A percentile compares a stretch with the other conserved stretches of the same genome.
These are phyloP conservation scores for Lepidocolaptes lacrymiger DNA, from an alignment of 2,797 vertebrate species.

Conservation along the genomic window DNA sequence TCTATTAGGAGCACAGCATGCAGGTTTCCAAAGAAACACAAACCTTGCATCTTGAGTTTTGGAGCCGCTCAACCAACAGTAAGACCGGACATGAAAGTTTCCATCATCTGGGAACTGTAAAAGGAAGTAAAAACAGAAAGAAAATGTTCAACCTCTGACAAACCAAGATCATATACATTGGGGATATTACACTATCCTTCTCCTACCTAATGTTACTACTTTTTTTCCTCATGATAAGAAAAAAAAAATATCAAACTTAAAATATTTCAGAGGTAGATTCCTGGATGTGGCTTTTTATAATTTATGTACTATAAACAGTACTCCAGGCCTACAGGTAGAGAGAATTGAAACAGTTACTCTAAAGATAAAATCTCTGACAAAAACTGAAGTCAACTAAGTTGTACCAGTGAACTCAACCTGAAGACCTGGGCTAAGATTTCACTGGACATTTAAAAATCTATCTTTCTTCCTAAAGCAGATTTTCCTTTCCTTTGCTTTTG, in stretches of 20 bases:
- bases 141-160: background rate
- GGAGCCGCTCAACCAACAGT: background rate
- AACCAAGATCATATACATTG: background rate
- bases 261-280: background rate
- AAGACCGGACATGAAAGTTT: background rate
- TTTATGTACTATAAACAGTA: background rate
- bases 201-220: background rate
- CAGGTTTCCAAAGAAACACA: constrained; percentile 12
- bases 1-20: constrained; percentile 8
- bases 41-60: background rate
- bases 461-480: background rate
- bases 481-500: background rate
- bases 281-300: background rate
- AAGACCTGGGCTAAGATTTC: background rate
- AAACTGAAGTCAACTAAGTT: background rate
- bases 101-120: background rate
- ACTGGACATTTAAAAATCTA: background rate
- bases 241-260: background rate
- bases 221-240: background rate
- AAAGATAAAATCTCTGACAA: background rate
- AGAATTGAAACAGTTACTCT: background rate
- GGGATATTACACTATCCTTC: background rate
- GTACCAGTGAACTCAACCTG: background rate
- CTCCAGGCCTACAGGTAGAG: background rate
- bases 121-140: background rate